Percentiles rank a stretch among this genome's conserved stretches.
Evolutionary conservation across 2,113 vertebrate genomes (phyloP).

Genomic region (Thomomys bottae): DNA sequence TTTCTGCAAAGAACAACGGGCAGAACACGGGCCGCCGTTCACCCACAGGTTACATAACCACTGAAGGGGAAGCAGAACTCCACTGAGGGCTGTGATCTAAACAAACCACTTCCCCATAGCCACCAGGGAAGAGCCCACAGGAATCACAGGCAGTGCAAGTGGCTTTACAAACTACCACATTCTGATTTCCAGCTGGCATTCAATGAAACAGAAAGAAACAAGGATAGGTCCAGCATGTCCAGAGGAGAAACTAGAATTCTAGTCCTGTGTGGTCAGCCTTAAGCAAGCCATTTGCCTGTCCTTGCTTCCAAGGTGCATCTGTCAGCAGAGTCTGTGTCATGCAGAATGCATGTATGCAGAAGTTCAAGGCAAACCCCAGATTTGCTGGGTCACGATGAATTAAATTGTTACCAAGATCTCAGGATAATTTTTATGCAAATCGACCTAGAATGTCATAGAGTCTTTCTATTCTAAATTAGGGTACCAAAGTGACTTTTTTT

Average conservation of each 20-base stretch:
- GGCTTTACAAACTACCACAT: neutral
- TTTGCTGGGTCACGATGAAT: neutral
- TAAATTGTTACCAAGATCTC: neutral
- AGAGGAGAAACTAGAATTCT: neutral
- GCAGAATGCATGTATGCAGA: neutral
- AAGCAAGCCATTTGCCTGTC: neutral
- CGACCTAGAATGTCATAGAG: too few species aligned
- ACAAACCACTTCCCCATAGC: neutral
- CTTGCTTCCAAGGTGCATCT: neutral
- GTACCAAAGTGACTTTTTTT: neutral
- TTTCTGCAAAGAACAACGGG: neutral
- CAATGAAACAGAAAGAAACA: neutral
- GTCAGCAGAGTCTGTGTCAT: neutral
- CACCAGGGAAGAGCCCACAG: neutral
- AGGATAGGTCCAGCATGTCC: neutral
- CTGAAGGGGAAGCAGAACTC: neutral
- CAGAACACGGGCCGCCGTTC: neutral
- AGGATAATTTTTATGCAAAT: too few species aligned
- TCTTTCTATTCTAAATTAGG: neutral
- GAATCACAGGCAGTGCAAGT: neutral
- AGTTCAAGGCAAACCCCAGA: neutral
- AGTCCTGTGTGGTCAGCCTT: neutral
- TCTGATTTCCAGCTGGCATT: neutral
- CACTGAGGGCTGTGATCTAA: neutral
- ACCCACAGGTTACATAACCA: constrained; percentile 20